Evolutionary conservation across 2,888 invertebrate genomes (phyloP).

Genomic region (Gandaritis pyraliata): DNA sequence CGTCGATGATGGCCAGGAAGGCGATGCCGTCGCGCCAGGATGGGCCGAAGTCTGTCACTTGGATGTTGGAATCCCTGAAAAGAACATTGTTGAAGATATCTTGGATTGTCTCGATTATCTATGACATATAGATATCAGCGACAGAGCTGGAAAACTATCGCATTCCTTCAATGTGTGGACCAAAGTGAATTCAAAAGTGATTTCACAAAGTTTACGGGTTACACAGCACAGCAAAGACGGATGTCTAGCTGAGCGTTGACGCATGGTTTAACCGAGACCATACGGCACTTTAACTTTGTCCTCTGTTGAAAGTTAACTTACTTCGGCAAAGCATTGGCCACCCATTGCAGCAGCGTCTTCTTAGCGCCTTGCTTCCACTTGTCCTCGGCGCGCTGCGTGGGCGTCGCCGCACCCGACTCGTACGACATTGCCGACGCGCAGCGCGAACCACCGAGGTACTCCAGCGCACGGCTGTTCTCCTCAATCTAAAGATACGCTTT

Average conservation of each 20-base stretch:
- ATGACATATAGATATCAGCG: too few species aligned
- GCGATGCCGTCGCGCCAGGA: constrained; percentile 98
- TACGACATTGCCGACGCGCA: constrained; percentile 93
- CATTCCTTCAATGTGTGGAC: too few species aligned
- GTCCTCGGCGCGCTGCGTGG: constrained; percentile 84
- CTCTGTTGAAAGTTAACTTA: too few species aligned
- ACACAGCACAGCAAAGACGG: too few species aligned
- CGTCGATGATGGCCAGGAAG: constrained; percentile 97
- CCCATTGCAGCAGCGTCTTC: constrained; percentile 97
- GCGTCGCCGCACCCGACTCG: constrained; percentile 90
- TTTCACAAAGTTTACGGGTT: too few species aligned
- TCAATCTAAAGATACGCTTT: constrained; percentile 89
- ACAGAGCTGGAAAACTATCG: too few species aligned
- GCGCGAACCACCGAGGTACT: constrained; percentile 91
- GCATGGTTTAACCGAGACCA: too few species aligned
- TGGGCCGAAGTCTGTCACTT: constrained; percentile 96
- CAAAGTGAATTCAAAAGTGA: too few species aligned
- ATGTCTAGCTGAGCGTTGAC: too few species aligned
- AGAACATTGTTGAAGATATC: not conserved
- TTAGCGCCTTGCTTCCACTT: constrained; percentile 95
- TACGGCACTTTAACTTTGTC: too few species aligned
- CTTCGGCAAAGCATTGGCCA: constrained; percentile 93
- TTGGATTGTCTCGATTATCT: too few species aligned
- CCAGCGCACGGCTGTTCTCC: constrained; percentile 95
- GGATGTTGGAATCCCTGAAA: constrained; percentile 92